Evolutionary conservation across 2,113 vertebrate species (phyloP), one percentile per base, ranked within the genome.

Genomic region (Anoura caudifer): DNA sequence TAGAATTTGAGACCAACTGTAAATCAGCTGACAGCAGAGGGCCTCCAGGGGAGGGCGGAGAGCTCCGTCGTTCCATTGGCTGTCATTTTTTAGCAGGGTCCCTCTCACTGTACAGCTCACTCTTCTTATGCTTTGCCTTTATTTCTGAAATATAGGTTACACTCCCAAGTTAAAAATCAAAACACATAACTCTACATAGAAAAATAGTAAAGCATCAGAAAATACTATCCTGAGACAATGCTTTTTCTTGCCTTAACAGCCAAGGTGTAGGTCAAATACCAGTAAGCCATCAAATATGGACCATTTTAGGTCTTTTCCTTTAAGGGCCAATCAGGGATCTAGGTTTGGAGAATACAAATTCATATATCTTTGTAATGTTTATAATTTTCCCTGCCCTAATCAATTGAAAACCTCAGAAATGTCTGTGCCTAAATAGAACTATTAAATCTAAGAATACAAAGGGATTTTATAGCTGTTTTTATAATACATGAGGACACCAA

Each of bases 1-100:
- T 38, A 83, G 69, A 96, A 97, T 84, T 12, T 2, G 0, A 95
- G 24, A 87, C 1, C 67, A 63, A 50, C 56, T 97, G 36, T 95
- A 95, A 98, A 96, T 91, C 63, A 94, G 22, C 47, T 87, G 61
- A 93, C 20, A 47, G 52, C 3, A 87, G 20, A 88, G 91, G 54
- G 47, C 14, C 86, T 98, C 38, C 67, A 63, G 76, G 86, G 0
- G 0, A 94, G 33, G 54, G 0, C 26, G 81, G 28, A 43, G 86
- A 92, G 26, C 75, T 81, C 31, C 80, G 95, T 52, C 73, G 88
- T 94, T 95, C 95, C 20, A 87, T 5, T 87, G 19, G 15, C 16
- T 13, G 22, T 41, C 20, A 4, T 61, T 36, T 76, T 26, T 43
- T 19, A 77, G 9, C 1, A 17, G 10, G n/a, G 28, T 45, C 38